Evolutionary conservation across 2,113 vertebrate species (phyloP).

Genomic region (Ardeotis arabs): DNA sequence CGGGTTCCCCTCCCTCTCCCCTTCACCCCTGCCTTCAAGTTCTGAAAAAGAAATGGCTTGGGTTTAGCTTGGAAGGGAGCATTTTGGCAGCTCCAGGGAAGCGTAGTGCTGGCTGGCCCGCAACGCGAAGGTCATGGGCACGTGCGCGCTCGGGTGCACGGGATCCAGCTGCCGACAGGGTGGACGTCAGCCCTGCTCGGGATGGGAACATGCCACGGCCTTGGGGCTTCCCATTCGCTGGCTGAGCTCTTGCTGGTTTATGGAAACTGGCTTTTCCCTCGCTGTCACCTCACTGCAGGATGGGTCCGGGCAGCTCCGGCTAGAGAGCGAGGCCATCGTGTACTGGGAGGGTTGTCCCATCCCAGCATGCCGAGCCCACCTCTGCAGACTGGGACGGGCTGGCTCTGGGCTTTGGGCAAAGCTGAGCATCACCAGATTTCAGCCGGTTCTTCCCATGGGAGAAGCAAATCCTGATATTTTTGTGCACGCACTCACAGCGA

Average conservation of each 20-base stretch:
- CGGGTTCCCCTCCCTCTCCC: constrained; percentile 52
- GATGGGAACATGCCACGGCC: not conserved
- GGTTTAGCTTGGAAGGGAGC: not conserved
- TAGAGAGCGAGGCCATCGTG: not conserved
- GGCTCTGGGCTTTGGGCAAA: not conserved
- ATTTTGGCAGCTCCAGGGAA: fast-evolving
- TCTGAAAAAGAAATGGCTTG: not conserved
- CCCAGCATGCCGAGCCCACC: not conserved
- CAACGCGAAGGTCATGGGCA: not conserved
- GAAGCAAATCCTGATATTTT: not conserved
- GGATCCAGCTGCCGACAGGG: fast-evolving
- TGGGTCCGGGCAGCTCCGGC: not conserved
- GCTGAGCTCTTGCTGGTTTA: not conserved
- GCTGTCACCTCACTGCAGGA: not conserved
- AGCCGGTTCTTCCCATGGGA: not conserved
- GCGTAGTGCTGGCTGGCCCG: not conserved
- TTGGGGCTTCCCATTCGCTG: not conserved
- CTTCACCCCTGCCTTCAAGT: constrained; percentile 14
- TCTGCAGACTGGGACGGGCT: fast-evolving
- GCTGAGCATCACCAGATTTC: not conserved
- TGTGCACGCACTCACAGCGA: not conserved
- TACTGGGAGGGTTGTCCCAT: not conserved
- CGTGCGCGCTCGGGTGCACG: fast-evolving
- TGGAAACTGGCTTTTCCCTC: not conserved
- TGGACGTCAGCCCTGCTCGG: not conserved